Conservation (phyloP, 1,140 invertebrate genomes). For the Aethina tumida region DNA sequence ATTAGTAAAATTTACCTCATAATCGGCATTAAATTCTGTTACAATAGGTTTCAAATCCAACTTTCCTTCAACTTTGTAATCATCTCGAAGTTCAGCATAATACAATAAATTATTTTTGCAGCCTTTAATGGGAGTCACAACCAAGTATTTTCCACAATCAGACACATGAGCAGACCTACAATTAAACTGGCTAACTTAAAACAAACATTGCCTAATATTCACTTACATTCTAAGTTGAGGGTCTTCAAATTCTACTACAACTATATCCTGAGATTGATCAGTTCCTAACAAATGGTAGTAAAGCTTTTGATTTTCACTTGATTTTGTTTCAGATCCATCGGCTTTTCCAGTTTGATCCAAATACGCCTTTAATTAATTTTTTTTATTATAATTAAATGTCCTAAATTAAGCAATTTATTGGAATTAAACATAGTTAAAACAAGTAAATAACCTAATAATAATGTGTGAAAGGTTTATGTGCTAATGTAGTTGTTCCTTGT, state of each 20-base stretch:
- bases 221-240: constrained; percentile 83
- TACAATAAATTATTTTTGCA: constrained; percentile 84
- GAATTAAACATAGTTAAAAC: constrained; percentile 9
- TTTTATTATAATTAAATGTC: too few relatives aligned
- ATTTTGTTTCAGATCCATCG: constrained; percentile 84
- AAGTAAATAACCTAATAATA: constrained; percentile 8
- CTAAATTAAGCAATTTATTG: too few relatives aligned
- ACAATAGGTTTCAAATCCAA: constrained; percentile 67
- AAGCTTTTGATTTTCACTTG: constrained; percentile 84
- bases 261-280: constrained; percentile 75
- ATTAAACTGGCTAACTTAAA: constrained; percentile 10
- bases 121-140: constrained; percentile 68
- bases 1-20: constrained; percentile 56
- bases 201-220: not conserved
- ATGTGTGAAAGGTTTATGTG: too few relatives aligned
- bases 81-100: constrained; percentile 62
- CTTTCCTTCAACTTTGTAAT: constrained; percentile 49
- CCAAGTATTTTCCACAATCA: constrained; percentile 82
- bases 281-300: constrained; percentile 88
- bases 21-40: constrained; percentile 87
- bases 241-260: constrained; percentile 87
- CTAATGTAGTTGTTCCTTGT: too few relatives aligned
- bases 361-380: constrained; percentile 40
- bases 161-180: constrained; percentile 69
- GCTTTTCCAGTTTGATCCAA: constrained; percentile 67